Evolutionary conservation across 2,888 invertebrate genomes (phyloP).

Genomic region (Gari tellinella): DNA sequence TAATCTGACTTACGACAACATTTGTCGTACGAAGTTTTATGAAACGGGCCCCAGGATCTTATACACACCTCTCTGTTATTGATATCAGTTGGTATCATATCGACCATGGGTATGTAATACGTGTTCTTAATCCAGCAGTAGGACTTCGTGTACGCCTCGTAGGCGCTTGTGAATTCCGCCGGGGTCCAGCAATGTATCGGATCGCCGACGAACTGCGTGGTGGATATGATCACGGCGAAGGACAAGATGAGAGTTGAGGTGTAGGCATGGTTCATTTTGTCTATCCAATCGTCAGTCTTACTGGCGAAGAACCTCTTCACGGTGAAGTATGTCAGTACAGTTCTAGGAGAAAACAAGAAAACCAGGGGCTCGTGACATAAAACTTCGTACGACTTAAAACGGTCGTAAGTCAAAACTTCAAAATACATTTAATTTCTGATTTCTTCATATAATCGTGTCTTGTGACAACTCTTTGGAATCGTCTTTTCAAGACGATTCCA

Average conservation of each 20-base stretch:
- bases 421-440: too few species aligned
- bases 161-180: constrained; percentile 82
- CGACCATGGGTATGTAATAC: constrained; percentile 82
- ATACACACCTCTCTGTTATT: constrained; percentile 49
- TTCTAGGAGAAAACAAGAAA: constrained; percentile 17
- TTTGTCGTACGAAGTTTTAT: too few species aligned
- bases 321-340: constrained; percentile 31
- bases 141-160: constrained; percentile 85
- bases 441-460: too few species aligned
- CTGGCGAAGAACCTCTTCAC: constrained; percentile 72
- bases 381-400: too few species aligned
- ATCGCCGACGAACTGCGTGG: constrained; percentile 76
- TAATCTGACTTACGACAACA: too few species aligned
- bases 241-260: constrained; percentile 72
- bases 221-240: constrained; percentile 74
- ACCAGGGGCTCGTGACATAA: too few species aligned
- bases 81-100: constrained; percentile 58
- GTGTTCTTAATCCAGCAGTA: constrained; percentile 86
- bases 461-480: too few species aligned
- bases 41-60: too few species aligned
- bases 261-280: constrained; percentile 77
- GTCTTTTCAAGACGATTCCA: too few species aligned
- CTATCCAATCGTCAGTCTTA: constrained; percentile 79
- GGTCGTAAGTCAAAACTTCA: too few species aligned
- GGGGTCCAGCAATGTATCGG: constrained; percentile 79